These are phyloP conservation scores for Gouania willdenowi DNA, from an alignment of 2,797 vertebrate genomes.

Conservation along the genomic window DNA sequence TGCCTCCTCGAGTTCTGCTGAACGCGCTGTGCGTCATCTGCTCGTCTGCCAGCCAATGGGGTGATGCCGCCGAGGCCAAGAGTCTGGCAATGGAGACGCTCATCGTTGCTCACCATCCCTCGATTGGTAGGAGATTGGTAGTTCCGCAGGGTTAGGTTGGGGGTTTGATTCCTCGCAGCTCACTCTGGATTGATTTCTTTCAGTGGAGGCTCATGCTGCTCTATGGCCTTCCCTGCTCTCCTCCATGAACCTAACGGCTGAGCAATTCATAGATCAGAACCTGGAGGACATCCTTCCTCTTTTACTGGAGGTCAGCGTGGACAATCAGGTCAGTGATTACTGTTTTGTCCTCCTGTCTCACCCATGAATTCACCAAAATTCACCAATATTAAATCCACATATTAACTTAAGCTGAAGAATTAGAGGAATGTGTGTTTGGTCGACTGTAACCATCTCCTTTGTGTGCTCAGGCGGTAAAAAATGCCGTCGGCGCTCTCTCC, in stretches of 20 bases:
- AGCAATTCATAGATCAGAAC: constrained; percentile 84
- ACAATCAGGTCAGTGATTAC: constrained; percentile 87
- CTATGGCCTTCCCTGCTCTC: constrained; percentile 86
- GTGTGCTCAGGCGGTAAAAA: constrained; percentile 81
- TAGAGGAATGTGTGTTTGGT: too few species aligned
- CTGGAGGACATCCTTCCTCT: constrained; percentile 82
- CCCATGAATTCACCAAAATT: too few species aligned
- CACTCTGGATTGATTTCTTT: neutral
- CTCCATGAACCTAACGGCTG: constrained; percentile 86
- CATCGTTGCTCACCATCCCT: constrained; percentile 88
- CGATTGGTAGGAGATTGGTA: constrained; percentile 77
- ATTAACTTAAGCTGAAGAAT: too few species aligned
- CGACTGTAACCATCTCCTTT: too few species aligned
- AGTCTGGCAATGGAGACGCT: constrained; percentile 86
- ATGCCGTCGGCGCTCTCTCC: constrained; percentile 86
- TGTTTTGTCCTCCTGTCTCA: too few species aligned
- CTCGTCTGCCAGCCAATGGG: constrained; percentile 78
- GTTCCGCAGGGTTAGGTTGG: neutral
- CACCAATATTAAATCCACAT: too few species aligned
- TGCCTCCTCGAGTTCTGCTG: constrained; percentile 81
- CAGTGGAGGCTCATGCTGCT: constrained; percentile 78
- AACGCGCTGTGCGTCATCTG: constrained; percentile 85
- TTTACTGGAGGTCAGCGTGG: constrained; percentile 74
- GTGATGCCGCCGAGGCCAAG: constrained; percentile 76
- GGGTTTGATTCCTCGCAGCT: too few species aligned